Percentiles rank a stretch among this genome's conserved stretches.
Conservation (phyloP, 2,797 vertebrate genomes). For the Sebastes taczanowskii region DNA sequence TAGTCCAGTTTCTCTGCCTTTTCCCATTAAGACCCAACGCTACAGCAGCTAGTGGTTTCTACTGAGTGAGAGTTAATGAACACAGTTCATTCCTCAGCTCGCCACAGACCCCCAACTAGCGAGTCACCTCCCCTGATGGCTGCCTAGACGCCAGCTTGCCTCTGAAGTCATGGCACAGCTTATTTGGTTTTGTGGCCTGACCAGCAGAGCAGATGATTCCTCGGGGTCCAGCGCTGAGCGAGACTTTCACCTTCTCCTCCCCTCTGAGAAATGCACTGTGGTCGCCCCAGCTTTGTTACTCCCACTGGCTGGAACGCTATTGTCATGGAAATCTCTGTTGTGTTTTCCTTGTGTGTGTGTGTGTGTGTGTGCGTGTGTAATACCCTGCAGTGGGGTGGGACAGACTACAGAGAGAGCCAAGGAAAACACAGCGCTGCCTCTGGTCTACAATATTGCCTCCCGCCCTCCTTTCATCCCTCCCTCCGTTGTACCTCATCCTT, state of each 20-base stretch:
- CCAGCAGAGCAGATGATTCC: slow-evolving; percentile 48
- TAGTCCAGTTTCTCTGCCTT: neutral
- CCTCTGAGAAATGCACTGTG: slow-evolving; percentile 41
- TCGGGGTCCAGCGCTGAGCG: neutral
- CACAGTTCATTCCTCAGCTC: slow-evolving; percentile 11
- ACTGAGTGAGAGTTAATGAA: neutral
- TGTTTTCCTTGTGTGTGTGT: slow-evolving; percentile 32
- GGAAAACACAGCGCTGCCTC: slow-evolving; percentile 34
- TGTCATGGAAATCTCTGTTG: slow-evolving; percentile 73
- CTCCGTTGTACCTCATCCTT: slow-evolving; percentile 11
- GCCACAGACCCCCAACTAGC: neutral
- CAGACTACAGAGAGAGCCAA: slow-evolving; percentile 44
- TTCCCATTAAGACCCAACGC: neutral
- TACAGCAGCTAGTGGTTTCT: neutral
- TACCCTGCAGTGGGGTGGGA: slow-evolving; percentile 47
- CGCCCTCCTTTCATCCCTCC: slow-evolving; percentile 26
- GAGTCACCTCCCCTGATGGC: neutral
- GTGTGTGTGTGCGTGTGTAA: slow-evolving; percentile 8
- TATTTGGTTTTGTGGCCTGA: slow-evolving; percentile 30
- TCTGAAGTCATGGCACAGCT: slow-evolving; percentile 6
- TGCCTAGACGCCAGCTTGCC: slow-evolving; percentile 22
- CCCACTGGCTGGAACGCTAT: slow-evolving; percentile 55
- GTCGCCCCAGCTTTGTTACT: slow-evolving; percentile 49
- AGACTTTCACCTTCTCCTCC: slow-evolving; percentile 23
- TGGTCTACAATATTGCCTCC: slow-evolving; percentile 17